Conservation (phyloP, 1,140 invertebrate species). For the Trichonephila inaurata region DNA sequence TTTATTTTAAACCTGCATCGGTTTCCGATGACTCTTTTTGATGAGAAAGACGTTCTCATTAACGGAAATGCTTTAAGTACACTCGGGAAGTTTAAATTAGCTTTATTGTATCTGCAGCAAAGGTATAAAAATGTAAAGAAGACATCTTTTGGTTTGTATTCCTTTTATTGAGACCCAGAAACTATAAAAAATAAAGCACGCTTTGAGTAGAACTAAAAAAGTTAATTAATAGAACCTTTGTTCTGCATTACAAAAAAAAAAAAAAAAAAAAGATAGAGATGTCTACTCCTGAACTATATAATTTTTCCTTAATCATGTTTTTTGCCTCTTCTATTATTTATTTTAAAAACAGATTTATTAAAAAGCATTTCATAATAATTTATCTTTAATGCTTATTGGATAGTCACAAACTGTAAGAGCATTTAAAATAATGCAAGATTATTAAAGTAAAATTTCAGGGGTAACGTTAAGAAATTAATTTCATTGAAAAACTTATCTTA, state of each 20-base stretch:
- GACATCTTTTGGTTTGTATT: background rate
- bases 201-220: background rate
- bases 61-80: background rate
- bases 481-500: too few species aligned
- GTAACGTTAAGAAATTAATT: too few species aligned
- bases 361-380: background rate
- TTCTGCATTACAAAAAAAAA: background rate
- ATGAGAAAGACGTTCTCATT: slow-evolving; percentile 5
- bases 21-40: slow-evolving; percentile 7
- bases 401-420: background rate
- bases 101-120: background rate
- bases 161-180: background rate
- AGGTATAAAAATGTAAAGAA: background rate
- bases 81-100: slow-evolving; percentile 20
- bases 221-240: background rate
- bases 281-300: background rate
- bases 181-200: background rate
- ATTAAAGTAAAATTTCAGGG: too few species aligned
- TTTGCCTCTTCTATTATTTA: background rate
- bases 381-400: background rate
- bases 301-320: background rate
- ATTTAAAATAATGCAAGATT: background rate
- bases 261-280: background rate
- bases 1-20: background rate
- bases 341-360: background rate